These are phyloP conservation scores for Chromis chromis DNA, from an alignment of 2,797 vertebrate species.

Conservation along the genomic window DNA sequence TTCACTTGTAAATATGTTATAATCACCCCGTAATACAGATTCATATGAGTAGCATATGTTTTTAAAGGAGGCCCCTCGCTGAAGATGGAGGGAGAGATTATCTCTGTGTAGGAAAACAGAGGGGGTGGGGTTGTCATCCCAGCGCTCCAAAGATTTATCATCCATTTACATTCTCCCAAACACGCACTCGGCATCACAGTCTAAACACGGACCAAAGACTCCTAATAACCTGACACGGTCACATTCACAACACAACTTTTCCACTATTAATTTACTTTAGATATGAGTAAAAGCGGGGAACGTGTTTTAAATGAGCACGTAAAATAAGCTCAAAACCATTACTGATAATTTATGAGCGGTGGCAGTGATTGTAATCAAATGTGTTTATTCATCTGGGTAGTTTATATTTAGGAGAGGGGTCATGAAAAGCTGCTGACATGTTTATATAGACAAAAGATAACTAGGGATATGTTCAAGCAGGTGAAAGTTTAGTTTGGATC, in stretches of 20 bases:
- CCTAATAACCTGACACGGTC: slow-evolving; percentile 62
- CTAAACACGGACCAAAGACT: slow-evolving; percentile 68
- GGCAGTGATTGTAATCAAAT: slow-evolving; percentile 30
- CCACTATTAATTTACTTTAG: slow-evolving; percentile 35
- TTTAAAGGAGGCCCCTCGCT: background rate
- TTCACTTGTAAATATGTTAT: background rate
- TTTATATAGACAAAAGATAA: slow-evolving; percentile 41
- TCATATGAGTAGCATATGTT: slow-evolving; percentile 4
- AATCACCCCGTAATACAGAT: background rate
- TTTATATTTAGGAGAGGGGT: slow-evolving; percentile 52
- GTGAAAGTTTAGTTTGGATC: slow-evolving; percentile 31
- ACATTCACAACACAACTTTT: slow-evolving; percentile 53
- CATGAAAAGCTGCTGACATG: slow-evolving; percentile 30
- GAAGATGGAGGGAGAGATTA: slow-evolving; percentile 34
- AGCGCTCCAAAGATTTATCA: slow-evolving; percentile 70
- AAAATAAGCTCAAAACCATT: slow-evolving; percentile 7
- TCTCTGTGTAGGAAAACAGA: slow-evolving; percentile 41
- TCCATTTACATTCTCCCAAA: slow-evolving; percentile 78
- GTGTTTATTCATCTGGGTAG: slow-evolving; percentile 40
- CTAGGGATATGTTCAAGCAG: slow-evolving; percentile 18
- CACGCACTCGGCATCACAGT: slow-evolving; percentile 64
- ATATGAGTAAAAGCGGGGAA: slow-evolving; percentile 3
- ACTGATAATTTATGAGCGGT: slow-evolving; percentile 24
- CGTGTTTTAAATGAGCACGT: background rate
- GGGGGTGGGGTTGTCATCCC: slow-evolving; percentile 40